These are phyloP conservation scores for Euzetes globulus DNA, from an alignment of 2,888 invertebrate genomes.

Conservation along the genomic window DNA sequence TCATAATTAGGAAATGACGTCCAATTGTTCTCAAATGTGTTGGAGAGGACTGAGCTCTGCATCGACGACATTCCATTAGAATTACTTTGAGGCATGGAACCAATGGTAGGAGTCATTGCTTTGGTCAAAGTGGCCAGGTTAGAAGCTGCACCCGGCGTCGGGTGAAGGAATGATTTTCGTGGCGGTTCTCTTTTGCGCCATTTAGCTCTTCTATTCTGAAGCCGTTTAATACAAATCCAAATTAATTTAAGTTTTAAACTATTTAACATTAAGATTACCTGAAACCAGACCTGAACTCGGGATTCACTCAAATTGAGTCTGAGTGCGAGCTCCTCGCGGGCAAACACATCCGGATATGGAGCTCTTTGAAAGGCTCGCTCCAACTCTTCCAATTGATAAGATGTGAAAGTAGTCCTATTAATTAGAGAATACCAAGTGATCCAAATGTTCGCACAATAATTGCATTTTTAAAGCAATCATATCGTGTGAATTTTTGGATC, in stretches of 20 bases:
- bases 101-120: constrained; percentile 12
- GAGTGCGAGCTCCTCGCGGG: constrained; percentile 82
- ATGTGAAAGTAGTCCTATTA: constrained; percentile 85
- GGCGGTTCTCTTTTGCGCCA: constrained; percentile 92
- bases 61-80: constrained; percentile 3
- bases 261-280: constrained; percentile 47
- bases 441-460: constrained; percentile 17
- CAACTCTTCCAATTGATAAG: constrained; percentile 84
- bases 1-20: constrained; percentile 26
- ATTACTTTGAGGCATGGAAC: background rate
- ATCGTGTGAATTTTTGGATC: constrained; percentile 1
- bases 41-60: constrained; percentile 8
- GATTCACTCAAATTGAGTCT: constrained; percentile 79
- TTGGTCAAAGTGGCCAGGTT: constrained; percentile 31
- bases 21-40: constrained; percentile 19
- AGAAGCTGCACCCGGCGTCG: constrained; percentile 21
- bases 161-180: constrained; percentile 63
- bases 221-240: background rate
- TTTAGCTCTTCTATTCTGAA: constrained; percentile 72
- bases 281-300: constrained; percentile 67
- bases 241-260: too few species aligned
- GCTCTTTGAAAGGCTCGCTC: constrained; percentile 90
- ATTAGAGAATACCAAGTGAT: constrained; percentile 29
- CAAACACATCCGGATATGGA: constrained; percentile 92
- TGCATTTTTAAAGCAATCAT: background rate